Conservation (phyloP, 2,888 invertebrate species). For the Cheilosia scutellata region DNA sequence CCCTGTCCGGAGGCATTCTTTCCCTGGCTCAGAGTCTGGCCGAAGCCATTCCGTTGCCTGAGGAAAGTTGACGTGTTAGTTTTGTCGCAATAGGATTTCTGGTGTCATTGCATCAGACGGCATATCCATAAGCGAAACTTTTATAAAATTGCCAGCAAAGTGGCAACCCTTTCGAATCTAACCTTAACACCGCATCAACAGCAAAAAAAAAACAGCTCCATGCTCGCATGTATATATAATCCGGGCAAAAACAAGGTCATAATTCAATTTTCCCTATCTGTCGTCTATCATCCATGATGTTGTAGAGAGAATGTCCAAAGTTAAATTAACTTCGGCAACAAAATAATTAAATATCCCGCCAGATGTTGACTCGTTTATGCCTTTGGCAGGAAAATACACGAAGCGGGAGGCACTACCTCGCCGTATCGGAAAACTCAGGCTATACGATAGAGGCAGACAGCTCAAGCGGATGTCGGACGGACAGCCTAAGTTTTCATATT, state of each 20-base stretch:
- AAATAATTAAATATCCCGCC: conserved; percentile 76
- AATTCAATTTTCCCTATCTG: conserved; percentile 73
- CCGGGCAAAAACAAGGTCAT: conserved; percentile 70
- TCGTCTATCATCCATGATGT: conserved; percentile 71
- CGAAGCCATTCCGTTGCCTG: no score
- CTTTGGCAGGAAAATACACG: conserved; percentile 54
- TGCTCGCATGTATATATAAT: conserved; percentile 43
- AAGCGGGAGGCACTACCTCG: background rate
- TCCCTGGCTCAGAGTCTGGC: no score
- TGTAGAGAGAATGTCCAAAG: conserved; percentile 71
- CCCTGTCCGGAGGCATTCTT: no score
- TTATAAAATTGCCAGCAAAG: conserved; percentile 11
- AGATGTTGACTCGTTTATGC: conserved; percentile 73
- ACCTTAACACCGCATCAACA: conserved; percentile 24
- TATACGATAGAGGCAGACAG: background rate
- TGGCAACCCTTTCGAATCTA: conserved; percentile 42
- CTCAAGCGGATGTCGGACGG: conserved; percentile 39
- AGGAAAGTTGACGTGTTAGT: no score
- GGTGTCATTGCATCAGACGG: no score
- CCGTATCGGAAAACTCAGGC: conserved; percentile 26
- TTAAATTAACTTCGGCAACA: conserved; percentile 75
- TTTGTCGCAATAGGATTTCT: no score
- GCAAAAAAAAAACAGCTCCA: background rate
- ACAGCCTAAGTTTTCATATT: conserved; percentile 71
- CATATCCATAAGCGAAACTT: no score